Evolutionary conservation across 2,113 vertebrate species (phyloP).

Genomic region (Anguilla rostrata): DNA sequence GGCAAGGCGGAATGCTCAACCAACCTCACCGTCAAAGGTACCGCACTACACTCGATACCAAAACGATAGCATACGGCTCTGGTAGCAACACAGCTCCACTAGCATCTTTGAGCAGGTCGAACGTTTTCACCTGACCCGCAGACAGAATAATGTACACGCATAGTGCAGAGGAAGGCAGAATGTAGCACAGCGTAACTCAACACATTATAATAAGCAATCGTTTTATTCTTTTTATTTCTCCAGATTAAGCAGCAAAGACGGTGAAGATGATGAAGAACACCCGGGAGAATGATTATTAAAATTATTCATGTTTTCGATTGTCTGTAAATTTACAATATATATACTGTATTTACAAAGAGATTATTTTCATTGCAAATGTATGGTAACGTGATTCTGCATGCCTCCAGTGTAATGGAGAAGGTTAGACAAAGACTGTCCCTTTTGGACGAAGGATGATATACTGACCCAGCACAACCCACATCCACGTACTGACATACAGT

Average conservation of each 20-base stretch:
- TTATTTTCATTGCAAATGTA: background rate
- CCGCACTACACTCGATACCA: too few species aligned
- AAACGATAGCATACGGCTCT: background rate
- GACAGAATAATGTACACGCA: background rate
- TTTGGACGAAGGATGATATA: background rate
- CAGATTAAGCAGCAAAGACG: conserved; percentile 17
- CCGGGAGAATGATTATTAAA: background rate
- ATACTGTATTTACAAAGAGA: too few species aligned
- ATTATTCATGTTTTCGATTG: background rate
- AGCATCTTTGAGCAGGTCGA: background rate
- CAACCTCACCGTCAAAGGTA: conserved; percentile 81
- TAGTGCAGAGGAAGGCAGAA: background rate
- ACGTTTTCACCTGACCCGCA: too few species aligned
- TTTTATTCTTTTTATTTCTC: background rate
- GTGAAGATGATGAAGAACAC: background rate
- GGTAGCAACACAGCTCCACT: background rate
- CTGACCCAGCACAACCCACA: background rate
- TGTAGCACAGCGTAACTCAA: background rate
- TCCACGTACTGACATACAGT: background rate
- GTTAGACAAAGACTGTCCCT: background rate
- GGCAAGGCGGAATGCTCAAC: conserved; percentile 76
- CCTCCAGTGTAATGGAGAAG: background rate
- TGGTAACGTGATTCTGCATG: background rate
- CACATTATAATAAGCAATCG: background rate
- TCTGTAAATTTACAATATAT: background rate